phyloP scores from a whole-genome alignment of 2,888 invertebrate species.

The Arctia plantaginis region DNA sequence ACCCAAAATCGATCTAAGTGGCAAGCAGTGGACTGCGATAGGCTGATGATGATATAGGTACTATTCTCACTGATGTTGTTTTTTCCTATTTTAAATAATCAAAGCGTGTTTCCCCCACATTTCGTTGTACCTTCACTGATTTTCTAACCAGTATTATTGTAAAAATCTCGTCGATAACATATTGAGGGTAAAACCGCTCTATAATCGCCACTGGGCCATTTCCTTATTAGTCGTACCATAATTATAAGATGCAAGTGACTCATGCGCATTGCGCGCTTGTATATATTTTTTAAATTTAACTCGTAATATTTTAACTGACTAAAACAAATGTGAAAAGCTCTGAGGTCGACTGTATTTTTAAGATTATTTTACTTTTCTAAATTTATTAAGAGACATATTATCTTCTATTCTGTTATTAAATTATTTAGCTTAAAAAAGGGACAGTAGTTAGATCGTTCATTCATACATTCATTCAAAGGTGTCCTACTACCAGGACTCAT shows the following conservation, averaged over 20 bases:
- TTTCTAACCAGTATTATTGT: background rate
- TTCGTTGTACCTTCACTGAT: background rate
- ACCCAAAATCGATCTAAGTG: no score
- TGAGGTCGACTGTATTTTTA: no score
- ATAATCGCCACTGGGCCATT: conserved; percentile 56
- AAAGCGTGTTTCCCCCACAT: background rate
- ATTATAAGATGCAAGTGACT: conserved; percentile 52
- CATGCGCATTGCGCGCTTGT: conserved; percentile 36
- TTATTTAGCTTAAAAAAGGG: no score
- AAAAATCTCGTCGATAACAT: conserved; percentile 5
- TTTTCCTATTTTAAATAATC: background rate
- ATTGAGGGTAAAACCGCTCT: conserved; percentile 39
- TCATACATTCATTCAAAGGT: background rate
- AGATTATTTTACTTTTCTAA: no score
- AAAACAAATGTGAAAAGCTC: background rate
- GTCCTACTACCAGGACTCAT: background rate
- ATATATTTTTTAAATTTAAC: background rate
- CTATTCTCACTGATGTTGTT: background rate
- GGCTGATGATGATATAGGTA: no score
- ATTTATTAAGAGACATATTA: no score
- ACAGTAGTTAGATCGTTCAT: no score
- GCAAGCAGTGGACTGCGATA: no score
- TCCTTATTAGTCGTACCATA: conserved; percentile 56
- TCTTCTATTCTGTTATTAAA: no score
- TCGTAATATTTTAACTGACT: background rate